Percentiles rank a stretch among this genome's conserved stretches.
Evolutionary conservation across 2,797 vertebrate species (phyloP).

Genomic region (Acanthornis magna): DNA sequence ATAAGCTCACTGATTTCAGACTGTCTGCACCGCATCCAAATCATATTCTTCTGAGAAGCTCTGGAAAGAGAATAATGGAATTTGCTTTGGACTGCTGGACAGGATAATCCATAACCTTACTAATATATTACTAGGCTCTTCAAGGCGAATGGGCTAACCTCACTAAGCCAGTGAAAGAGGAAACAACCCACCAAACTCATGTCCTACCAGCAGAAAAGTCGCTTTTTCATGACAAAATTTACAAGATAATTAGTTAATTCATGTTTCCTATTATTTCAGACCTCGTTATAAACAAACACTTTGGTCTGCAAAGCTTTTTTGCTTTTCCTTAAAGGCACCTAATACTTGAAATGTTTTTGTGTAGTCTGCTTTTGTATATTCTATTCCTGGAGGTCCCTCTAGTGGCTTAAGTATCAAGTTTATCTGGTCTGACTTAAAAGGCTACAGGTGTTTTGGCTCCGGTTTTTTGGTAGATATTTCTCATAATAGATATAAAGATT

Average conservation of each 20-base stretch:
- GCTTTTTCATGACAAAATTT: background rate
- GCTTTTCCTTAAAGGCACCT: background rate
- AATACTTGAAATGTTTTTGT: background rate
- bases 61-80: background rate
- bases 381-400: conserved; percentile 62
- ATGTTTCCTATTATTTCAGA: background rate
- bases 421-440: background rate
- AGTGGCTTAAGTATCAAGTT: conserved; percentile 24
- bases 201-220: background rate
- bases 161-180: background rate
- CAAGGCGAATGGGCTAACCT: background rate
- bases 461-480: background rate
- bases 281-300: background rate
- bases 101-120: background rate
- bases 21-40: background rate
- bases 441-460: background rate
- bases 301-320: background rate
- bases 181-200: background rate
- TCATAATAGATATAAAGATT: background rate
- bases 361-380: background rate
- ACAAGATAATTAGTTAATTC: background rate
- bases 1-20: background rate
- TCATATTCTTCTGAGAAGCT: background rate
- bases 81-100: background rate
- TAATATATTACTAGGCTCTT: background rate